A percentile compares a stretch with the other conserved stretches of the same genome.
Evolutionary conservation across 2,888 invertebrate genomes (phyloP).

Genomic region (Pristionchus maxplancki): DNA sequence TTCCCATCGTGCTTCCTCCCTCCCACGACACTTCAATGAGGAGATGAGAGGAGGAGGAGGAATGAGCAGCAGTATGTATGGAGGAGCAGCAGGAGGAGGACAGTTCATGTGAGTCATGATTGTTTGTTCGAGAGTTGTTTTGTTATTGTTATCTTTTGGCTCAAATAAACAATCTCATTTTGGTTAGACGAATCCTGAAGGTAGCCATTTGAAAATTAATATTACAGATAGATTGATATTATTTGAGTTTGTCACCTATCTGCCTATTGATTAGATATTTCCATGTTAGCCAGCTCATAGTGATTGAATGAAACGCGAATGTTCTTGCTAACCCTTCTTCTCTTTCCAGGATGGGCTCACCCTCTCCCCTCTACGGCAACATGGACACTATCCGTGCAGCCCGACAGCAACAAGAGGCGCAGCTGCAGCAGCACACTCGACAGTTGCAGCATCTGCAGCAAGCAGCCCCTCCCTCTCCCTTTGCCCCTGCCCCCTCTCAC

Average conservation of each 20-base stretch:
- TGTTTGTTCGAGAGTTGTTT: neutral
- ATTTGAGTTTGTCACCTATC: neutral
- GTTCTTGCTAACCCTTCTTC: neutral
- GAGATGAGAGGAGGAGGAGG: neutral
- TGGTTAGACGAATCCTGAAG: too few species aligned
- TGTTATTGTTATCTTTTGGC: too few species aligned
- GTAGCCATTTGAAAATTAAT: too few species aligned
- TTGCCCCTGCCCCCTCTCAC: neutral
- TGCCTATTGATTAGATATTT: neutral
- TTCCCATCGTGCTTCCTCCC: conserved; percentile 20
- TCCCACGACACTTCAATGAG: neutral
- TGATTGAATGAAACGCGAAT: neutral
- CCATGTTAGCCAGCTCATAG: neutral
- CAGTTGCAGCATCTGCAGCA: neutral
- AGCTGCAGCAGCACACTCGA: neutral
- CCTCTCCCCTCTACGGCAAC: conserved; percentile 50
- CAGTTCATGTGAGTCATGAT: conserved; percentile 18
- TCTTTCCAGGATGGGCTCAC: conserved; percentile 27
- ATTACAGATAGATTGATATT: too few species aligned
- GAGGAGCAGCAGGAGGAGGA: conserved; percentile 18
- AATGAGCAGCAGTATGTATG: conserved; percentile 28
- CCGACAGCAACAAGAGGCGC: neutral
- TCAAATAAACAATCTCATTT: too few species aligned
- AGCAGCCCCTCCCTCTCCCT: neutral
- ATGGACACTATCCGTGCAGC: conserved; percentile 45